Conservation (phyloP, 2,888 invertebrate genomes). For the Tiphia femorata region DNA sequence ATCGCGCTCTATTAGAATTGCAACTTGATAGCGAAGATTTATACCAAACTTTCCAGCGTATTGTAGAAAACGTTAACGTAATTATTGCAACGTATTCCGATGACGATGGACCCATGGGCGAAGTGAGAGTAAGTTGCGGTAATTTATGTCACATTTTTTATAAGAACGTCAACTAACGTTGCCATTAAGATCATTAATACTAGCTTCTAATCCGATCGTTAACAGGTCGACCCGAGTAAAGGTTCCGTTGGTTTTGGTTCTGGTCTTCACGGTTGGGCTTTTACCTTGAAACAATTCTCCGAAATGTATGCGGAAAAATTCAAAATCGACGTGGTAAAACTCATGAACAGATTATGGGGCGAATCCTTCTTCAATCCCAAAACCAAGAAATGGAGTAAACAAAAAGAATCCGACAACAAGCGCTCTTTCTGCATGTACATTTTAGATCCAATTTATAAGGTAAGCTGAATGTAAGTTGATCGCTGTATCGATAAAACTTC, state of each 20-base stretch:
- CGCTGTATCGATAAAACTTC: background rate
- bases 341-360: constrained; percentile 99
- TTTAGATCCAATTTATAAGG: constrained; percentile 98
- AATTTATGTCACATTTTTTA: too few species aligned
- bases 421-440: constrained; percentile 99
- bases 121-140: constrained; percentile 83
- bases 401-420: constrained; percentile 91
- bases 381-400: constrained; percentile 98
- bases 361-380: constrained; percentile 98
- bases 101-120: constrained; percentile 98
- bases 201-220: constrained; percentile 13
- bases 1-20: constrained; percentile 96
- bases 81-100: constrained; percentile 99
- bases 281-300: constrained; percentile 99
- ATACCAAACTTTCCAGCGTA: constrained; percentile 99
- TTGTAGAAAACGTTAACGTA: constrained; percentile 99
- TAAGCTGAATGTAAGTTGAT: constrained; percentile 57
- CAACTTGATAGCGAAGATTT: constrained; percentile 97
- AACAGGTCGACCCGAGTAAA: constrained; percentile 91
- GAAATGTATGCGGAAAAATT: constrained; percentile 99
- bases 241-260: constrained; percentile 99
- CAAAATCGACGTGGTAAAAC: constrained; percentile 95
- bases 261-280: constrained; percentile 99
- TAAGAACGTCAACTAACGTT: too few species aligned
- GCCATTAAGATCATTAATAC: too few species aligned